Percentiles rank a stretch among this genome's conserved stretches.
These are phyloP conservation scores for Reticulitermes speratus DNA, from an alignment of 1,140 invertebrate genomes.

Conservation along the genomic window DNA sequence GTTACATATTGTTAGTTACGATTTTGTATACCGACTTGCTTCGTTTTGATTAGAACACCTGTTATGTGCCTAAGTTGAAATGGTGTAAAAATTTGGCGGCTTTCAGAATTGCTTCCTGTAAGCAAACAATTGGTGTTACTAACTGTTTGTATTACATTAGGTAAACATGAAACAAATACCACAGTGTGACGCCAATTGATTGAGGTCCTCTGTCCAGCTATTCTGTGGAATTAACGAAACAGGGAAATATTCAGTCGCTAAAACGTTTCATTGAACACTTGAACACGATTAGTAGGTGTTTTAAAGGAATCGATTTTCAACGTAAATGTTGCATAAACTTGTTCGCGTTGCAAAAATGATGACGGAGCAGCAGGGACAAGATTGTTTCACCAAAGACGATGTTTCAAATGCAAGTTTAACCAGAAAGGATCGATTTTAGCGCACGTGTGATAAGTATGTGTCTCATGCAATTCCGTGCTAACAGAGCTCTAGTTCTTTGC, in stretches of 20 bases:
- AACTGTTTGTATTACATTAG: neutral
- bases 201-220: neutral
- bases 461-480: neutral
- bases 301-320: neutral
- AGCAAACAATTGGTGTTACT: neutral
- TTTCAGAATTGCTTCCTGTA: neutral
- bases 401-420: constrained; percentile 8
- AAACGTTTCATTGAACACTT: neutral
- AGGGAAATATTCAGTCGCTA: neutral
- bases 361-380: neutral
- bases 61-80: neutral
- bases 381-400: neutral
- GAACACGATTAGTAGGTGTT: neutral
- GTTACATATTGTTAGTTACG: too few species aligned
- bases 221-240: neutral
- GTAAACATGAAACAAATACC: neutral
- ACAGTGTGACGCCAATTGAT: neutral
- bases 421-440: neutral
- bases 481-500: neutral
- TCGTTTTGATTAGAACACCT: neutral
- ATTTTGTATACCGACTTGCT: too few species aligned
- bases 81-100: neutral
- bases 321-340: neutral
- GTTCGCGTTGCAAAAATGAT: neutral
- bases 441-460: neutral